These are phyloP conservation scores for Helarctos malayanus DNA, from an alignment of 2,797 vertebrate species.

Conservation along the genomic window DNA sequence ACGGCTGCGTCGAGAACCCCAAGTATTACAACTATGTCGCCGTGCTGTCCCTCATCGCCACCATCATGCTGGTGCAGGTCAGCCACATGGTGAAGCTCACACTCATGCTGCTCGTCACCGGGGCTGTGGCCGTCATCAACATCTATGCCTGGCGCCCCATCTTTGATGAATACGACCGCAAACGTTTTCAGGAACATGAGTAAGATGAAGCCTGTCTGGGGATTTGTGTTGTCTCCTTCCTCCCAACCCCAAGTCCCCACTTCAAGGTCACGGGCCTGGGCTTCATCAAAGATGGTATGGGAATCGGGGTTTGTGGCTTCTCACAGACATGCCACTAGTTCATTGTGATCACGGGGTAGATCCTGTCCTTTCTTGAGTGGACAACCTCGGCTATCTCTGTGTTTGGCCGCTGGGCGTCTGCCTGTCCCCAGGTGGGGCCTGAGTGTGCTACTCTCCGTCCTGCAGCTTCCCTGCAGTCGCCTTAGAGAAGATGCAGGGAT, in stretches of 20 bases:
- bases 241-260: background rate
- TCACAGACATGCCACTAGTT: background rate
- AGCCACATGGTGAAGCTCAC: constrained; percentile 97
- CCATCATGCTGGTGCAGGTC: constrained; percentile 96
- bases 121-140: constrained; percentile 93
- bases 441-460: background rate
- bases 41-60: constrained; percentile 94
- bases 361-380: background rate
- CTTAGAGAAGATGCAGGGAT: constrained; percentile 78
- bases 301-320: background rate
- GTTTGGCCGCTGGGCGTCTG: background rate
- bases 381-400: background rate
- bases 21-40: constrained; percentile 96
- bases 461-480: constrained; percentile 70
- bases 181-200: constrained; percentile 91
- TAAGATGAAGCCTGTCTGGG: constrained; percentile 84
- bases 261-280: background rate
- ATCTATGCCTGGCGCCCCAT: constrained; percentile 95
- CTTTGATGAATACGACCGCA: constrained; percentile 94
- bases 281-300: background rate
- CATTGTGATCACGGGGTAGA: background rate
- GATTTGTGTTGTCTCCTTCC: background rate
- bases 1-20: constrained; percentile 93
- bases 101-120: constrained; percentile 95
- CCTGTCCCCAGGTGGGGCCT: background rate